These are phyloP conservation scores for Upupa epops DNA, from an alignment of 2,113 vertebrate species.

Conservation along the genomic window DNA sequence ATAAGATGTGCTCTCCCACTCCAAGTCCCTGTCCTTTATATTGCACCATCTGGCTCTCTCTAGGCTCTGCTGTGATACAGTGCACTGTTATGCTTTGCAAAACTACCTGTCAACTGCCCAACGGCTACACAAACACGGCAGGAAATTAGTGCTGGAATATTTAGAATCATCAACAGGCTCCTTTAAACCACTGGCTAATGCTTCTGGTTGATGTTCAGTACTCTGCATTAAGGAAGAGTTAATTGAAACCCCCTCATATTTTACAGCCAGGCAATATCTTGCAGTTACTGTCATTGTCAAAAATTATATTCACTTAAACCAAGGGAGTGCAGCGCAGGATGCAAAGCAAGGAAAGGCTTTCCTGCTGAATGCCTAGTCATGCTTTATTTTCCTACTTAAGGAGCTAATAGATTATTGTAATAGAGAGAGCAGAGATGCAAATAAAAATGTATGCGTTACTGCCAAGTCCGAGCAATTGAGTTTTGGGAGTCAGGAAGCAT, in stretches of 20 bases:
- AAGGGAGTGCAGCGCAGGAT: not conserved
- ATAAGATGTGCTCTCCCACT: not conserved
- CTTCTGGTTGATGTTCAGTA: not conserved
- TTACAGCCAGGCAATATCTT: not conserved
- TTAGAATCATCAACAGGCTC: constrained; percentile 29
- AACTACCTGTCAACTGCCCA: constrained; percentile 29
- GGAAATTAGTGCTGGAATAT: constrained; percentile 29
- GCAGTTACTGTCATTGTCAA: not conserved
- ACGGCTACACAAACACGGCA: constrained; percentile 33
- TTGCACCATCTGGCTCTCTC: not conserved
- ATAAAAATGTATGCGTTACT: constrained; percentile 17
- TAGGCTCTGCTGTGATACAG: not conserved
- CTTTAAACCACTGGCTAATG: not conserved
- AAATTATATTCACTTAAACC: not conserved
- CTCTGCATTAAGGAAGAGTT: not conserved
- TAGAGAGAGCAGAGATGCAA: not conserved
- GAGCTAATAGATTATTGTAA: constrained; percentile 39
- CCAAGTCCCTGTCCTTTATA: not conserved
- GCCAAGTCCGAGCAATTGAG: constrained; percentile 30
- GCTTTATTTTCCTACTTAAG: constrained; percentile 46
- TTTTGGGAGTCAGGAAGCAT: constrained; percentile 27
- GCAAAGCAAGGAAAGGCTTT: constrained; percentile 14
- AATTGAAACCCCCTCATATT: not conserved
- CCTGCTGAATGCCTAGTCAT: constrained; percentile 38
- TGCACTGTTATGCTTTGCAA: constrained; percentile 46